Conservation (phyloP, 1,140 invertebrate species). For the Heliothis virescens region DNA sequence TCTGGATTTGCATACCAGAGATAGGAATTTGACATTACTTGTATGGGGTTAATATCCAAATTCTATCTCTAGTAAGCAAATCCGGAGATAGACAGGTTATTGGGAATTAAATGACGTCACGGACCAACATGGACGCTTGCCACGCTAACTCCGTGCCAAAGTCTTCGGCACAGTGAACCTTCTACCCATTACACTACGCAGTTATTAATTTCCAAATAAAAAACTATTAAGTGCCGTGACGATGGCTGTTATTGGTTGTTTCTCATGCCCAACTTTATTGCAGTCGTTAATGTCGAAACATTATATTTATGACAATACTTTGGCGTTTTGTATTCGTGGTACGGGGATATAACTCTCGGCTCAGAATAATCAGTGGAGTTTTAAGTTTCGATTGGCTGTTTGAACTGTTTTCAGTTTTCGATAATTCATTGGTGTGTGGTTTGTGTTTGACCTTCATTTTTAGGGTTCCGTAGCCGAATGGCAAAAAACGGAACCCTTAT, state of each 20-base stretch:
- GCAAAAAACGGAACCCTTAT: too few relatives aligned
- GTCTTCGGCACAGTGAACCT: background rate
- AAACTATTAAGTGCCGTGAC: constrained; percentile 63
- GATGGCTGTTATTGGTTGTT: constrained; percentile 59
- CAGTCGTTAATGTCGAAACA: constrained; percentile 52
- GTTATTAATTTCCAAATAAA: constrained; percentile 62
- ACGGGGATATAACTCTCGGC: constrained; percentile 57
- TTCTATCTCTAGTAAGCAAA: too few relatives aligned
- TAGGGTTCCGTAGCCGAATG: too few relatives aligned
- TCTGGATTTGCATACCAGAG: too few relatives aligned
- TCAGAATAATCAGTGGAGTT: constrained; percentile 44
- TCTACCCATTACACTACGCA: constrained; percentile 12
- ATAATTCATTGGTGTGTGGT: background rate
- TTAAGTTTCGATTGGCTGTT: constrained; percentile 51
- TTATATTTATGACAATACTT: constrained; percentile 68
- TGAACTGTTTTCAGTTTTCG: constrained; percentile 47
- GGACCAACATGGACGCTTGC: background rate
- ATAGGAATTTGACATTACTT: too few relatives aligned
- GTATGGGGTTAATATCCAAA: too few relatives aligned
- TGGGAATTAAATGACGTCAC: too few relatives aligned
- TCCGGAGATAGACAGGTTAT: too few relatives aligned
- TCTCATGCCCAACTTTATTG: constrained; percentile 63
- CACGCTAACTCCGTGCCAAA: background rate
- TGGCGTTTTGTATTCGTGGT: constrained; percentile 61
- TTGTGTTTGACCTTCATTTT: constrained; percentile 13